Evolutionary conservation across 2,888 invertebrate species (phyloP).

Genomic region (Lymantria monacha): DNA sequence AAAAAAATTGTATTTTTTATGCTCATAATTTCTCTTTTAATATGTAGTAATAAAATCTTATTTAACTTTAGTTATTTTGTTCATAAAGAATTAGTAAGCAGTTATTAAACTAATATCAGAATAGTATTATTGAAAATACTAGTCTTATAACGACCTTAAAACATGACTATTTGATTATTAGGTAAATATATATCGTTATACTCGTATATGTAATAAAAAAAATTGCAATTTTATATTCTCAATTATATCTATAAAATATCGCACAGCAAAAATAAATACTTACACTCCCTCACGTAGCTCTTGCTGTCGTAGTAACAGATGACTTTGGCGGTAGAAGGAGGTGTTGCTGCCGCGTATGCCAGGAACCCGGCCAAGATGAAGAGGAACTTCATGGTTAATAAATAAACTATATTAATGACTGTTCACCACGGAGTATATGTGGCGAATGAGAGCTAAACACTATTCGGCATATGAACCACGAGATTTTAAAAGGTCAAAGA

Average conservation of each 20-base stretch:
- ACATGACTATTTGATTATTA: no score
- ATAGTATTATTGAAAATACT: no score
- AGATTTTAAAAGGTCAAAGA: constrained; percentile 55
- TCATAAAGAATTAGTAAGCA: no score
- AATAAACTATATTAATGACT: constrained; percentile 42
- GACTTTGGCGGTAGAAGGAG: constrained; percentile 79
- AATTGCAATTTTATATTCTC: no score
- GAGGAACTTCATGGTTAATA: constrained; percentile 53
- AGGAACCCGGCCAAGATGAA: constrained; percentile 53
- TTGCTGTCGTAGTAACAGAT: constrained; percentile 88
- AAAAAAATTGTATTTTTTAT: no score
- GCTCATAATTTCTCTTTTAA: no score
- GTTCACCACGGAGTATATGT: constrained; percentile 56
- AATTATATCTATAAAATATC: constrained; percentile 21
- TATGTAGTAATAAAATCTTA: no score
- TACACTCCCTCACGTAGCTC: constrained; percentile 86
- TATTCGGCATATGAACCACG: constrained; percentile 21
- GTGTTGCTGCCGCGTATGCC: constrained; percentile 51
- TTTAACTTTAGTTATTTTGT: no score
- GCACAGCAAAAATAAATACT: constrained; percentile 58
- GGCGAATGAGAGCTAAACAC: constrained; percentile 57
- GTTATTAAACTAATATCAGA: no score
- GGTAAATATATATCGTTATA: no score
- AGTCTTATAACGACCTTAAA: no score
- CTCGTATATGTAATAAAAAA: no score